Base-by-base conservation (phyloP, 2,888 invertebrate species). In the Xanthia togata region DNA sequence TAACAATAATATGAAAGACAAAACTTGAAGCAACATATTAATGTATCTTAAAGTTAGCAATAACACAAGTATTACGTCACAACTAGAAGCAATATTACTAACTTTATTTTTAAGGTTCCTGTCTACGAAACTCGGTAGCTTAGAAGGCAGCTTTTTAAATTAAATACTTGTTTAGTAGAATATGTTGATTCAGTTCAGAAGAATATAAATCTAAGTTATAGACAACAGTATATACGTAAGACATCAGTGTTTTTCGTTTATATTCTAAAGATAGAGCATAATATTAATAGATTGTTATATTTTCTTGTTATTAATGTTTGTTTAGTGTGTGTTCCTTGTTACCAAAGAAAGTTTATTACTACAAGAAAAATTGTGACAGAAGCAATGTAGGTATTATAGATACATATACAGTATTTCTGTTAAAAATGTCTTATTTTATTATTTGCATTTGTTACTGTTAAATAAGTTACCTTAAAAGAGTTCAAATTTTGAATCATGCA, bases 321-420 rank as follows among this genome's bases (percentile, higher is more conserved):
- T 93, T 94, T 94, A 94, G 92, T 92, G 96, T 93, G 95, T 96
- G 96, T 96, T 96, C 95, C 96, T 96, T 95, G 96, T 96, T 96
- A 96, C 96, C 96, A 96, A 96, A 96, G 96, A 96, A 88, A 94
- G 92, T 93, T 90, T 93, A 93, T 92, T 89, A 88, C 88, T 84
- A 84, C 88, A 89, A 90, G 85, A 85, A 91, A 90, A 90, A 88
- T 78, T 87, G 90, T 93, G 88, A 89, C 90, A 90, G 88, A 86
- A 89, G 81, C 89, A 90, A 88, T 89, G 93, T 60, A n/a, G 35
- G 60, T 95, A 93, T 94, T 93, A 92, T 91, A 92, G 90, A 88
- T 90, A 93, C 93, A 93, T 72, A 88, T 78, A 87, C 85, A 88
- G 89, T 89, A 88, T 94, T 94, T 92, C 92, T 93, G 93, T 94